Evolutionary conservation across 2,888 invertebrate species (phyloP).

Genomic region (Thalpophila matura): DNA sequence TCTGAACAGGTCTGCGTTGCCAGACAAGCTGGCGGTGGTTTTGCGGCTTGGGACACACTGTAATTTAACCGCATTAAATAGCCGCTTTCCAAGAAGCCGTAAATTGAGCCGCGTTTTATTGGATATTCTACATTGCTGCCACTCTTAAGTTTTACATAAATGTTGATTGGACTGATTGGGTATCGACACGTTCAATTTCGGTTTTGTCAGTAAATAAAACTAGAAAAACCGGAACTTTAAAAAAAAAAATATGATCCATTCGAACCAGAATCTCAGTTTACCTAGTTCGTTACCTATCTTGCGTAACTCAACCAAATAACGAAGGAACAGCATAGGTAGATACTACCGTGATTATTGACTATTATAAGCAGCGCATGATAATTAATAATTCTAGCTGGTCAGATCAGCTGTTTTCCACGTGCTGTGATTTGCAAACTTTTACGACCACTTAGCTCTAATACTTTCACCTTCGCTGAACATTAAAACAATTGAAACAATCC

Average conservation of each 20-base stretch:
- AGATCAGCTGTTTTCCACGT: slow-evolving; percentile 19
- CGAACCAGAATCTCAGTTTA: no score
- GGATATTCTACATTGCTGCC: slow-evolving; percentile 30
- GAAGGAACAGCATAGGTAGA: no score
- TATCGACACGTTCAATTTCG: not conserved
- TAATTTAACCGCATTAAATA: slow-evolving; percentile 58
- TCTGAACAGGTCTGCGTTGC: slow-evolving; percentile 63
- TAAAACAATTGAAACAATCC: slow-evolving; percentile 44
- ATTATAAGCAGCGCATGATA: not conserved
- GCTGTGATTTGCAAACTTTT: slow-evolving; percentile 20
- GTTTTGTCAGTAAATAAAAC: not conserved
- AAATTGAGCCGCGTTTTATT: slow-evolving; percentile 49
- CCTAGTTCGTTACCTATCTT: no score
- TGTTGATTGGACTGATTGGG: slow-evolving; percentile 5
- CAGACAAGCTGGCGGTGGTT: slow-evolving; percentile 75
- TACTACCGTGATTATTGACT: no score
- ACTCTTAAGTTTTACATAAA: slow-evolving; percentile 26
- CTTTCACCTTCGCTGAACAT: slow-evolving; percentile 43
- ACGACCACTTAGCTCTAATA: slow-evolving; percentile 21
- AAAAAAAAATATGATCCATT: no score
- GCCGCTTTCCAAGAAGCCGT: slow-evolving; percentile 60
- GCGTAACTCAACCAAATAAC: no score
- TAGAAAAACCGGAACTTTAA: no score
- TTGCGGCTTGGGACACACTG: slow-evolving; percentile 50
- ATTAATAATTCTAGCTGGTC: not conserved